Percentiles rank a stretch among this genome's conserved stretches.
These are phyloP conservation scores for Athalia rosae DNA, from an alignment of 2,888 invertebrate genomes.

Conservation along the genomic window DNA sequence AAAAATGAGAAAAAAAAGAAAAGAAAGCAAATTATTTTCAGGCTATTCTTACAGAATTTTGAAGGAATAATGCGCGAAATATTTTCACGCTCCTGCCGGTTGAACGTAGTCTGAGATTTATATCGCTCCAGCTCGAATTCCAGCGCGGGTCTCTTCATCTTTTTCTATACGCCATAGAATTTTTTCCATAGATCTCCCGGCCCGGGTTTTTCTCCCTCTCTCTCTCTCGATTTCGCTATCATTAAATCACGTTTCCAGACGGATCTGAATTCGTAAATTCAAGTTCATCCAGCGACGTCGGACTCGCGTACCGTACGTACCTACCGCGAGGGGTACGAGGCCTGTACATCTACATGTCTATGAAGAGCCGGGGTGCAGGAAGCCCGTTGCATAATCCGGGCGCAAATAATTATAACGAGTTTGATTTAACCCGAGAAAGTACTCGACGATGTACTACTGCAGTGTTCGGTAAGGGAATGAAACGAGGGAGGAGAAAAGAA, in stretches of 20 bases:
- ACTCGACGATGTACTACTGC: background rate
- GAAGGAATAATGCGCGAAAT: background rate
- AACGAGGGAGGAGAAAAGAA: too few relatives aligned
- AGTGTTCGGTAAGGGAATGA: background rate
- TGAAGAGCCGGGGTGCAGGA: background rate
- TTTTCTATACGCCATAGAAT: background rate
- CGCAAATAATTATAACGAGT: slow-evolving; percentile 40
- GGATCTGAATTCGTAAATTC: slow-evolving; percentile 29
- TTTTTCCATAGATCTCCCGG: background rate
- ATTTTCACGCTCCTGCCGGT: background rate
- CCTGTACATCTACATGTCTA: background rate
- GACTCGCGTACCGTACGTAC: background rate
- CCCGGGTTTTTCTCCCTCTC: too few relatives aligned
- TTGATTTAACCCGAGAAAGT: slow-evolving; percentile 35
- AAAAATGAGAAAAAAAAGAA: too few relatives aligned
- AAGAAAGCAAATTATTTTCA: too few relatives aligned
- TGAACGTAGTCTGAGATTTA: background rate
- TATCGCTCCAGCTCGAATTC: background rate
- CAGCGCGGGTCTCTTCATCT: background rate
- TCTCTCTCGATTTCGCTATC: slow-evolving; percentile 23
- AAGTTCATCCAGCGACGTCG: slow-evolving; percentile 1
- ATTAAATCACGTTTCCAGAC: slow-evolving; percentile 39
- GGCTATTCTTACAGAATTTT: background rate
- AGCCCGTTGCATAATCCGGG: slow-evolving; percentile 32
- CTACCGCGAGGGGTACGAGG: background rate